Evolutionary conservation across 1,140 invertebrate genomes (phyloP), one percentile per base, ranked within the genome.

Genomic region (Lepidurus couesii): DNA sequence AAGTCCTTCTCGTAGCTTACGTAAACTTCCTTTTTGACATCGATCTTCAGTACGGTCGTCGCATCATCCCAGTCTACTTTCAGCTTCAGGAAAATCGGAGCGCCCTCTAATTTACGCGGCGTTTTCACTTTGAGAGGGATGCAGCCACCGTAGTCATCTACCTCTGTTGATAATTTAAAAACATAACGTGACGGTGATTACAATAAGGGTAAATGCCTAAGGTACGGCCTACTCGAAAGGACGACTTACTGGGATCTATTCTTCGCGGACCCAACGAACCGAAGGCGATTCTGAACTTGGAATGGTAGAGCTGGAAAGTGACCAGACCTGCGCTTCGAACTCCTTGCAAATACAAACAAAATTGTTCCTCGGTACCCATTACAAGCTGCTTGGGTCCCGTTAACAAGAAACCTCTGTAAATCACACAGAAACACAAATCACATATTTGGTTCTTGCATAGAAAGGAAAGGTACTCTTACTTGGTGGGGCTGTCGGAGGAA

Each of bases 31-130:
- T 87, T 84, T 81, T 86, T 85, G 80, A 87, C 75, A 77, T 86
- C 84, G 80, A 90, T 82, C 75, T 83, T 75, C 81, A 89, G 87
- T 82, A 88, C 82, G 75, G 86, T 83, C 83, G 89, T 80, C 81
- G 88, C 84, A 42, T 86, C 53, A 65, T 65, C 13, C 53, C 53
- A 65, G n/a, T 65, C 53, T 0, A 65, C 53, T 65, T 65, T 65
- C 13, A 65, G 3, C 16, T 13, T n/a, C 53, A 65, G 13, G 6
- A 65, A 16, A 65, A n/a, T 9, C 53, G 8, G 16, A 65, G 13
- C 16, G 21, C 53, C 21, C 6, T 21, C 53, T 7, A 65, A 65
- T 21, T 5, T 16, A 16, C 1, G 53, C 13, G 53, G 53, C 0
- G 21, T 21, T 65, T 21, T 13, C 53, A 65, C 16, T 9, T 8